phyloP scores from a whole-genome alignment of 2,113 vertebrate genomes.

The Menidia beryllina region DNA sequence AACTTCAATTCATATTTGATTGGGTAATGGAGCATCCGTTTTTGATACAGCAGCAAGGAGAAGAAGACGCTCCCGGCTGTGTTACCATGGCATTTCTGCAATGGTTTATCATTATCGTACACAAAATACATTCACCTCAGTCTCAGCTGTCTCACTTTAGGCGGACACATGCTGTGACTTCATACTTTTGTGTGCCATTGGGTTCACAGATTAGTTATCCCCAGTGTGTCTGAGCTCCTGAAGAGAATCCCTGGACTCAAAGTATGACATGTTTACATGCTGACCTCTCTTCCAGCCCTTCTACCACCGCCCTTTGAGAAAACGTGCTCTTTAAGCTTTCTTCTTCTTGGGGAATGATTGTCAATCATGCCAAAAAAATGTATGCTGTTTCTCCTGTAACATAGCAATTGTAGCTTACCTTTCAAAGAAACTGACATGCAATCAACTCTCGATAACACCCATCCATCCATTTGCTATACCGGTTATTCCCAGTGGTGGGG shows the following conservation, averaged over 20 bases:
- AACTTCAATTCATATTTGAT: constrained; percentile 69
- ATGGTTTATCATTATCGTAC: constrained; percentile 18
- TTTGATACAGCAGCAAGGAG: constrained; percentile 34
- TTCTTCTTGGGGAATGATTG: neutral
- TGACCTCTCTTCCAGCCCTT: constrained; percentile 50
- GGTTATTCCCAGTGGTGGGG: too few species aligned
- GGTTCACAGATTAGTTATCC: constrained; percentile 47
- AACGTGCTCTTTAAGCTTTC: neutral
- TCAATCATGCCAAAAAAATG: neutral
- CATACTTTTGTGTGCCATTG: constrained; percentile 32
- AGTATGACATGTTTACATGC: constrained; percentile 45
- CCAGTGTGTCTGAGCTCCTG: constrained; percentile 17
- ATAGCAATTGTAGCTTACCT: constrained; percentile 6
- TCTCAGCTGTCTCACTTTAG: constrained; percentile 27
- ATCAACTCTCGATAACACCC: constrained; percentile 52
- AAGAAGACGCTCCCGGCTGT: constrained; percentile 52
- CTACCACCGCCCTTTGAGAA: constrained; percentile 17
- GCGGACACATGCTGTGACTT: constrained; percentile 20
- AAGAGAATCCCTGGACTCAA: constrained; percentile 21
- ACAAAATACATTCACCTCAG: constrained; percentile 26
- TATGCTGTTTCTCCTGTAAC: neutral
- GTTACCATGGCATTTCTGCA: constrained; percentile 41
- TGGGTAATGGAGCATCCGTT: constrained; percentile 61
- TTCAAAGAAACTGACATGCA: constrained; percentile 42
- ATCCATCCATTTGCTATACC: too few species aligned